Conservation (phyloP, 1,140 invertebrate species). For the Tetramorium simillimum region DNA sequence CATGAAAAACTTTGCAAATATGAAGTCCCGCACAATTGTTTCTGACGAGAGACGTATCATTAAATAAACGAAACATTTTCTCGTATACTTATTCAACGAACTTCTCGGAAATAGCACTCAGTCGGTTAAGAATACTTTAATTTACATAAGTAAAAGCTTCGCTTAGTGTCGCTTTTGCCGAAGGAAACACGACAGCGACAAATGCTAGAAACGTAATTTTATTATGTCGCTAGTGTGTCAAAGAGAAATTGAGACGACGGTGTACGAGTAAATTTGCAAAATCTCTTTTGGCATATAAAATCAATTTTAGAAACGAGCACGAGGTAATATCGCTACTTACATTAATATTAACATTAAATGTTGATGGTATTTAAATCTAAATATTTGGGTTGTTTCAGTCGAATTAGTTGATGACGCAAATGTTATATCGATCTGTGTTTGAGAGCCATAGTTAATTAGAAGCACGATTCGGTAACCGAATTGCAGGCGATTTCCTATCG, state of each 20-base stretch:
- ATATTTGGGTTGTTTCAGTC: constrained; percentile 17
- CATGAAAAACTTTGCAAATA: not conserved
- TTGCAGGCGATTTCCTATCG: constrained; percentile 34
- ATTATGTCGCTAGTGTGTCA: constrained; percentile 21
- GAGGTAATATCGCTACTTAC: not conserved
- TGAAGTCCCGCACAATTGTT: constrained; percentile 23
- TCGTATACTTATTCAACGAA: constrained; percentile 26
- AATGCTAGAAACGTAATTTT: constrained; percentile 39
- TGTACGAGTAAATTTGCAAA: constrained; percentile 15
- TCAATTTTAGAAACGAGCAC: not conserved
- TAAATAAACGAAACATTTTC: constrained; percentile 15
- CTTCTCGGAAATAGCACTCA: constrained; percentile 42
- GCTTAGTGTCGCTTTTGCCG: constrained; percentile 32
- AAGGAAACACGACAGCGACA: constrained; percentile 8
- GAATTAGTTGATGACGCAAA: constrained; percentile 1
- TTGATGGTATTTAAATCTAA: not conserved
- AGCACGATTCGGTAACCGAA: constrained; percentile 12
- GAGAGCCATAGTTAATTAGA: constrained; percentile 36
- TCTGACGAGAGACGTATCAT: constrained; percentile 8
- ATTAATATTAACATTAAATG: not conserved
- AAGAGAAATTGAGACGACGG: constrained; percentile 19
- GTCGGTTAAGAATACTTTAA: constrained; percentile 56
- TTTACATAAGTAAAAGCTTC: constrained; percentile 56
- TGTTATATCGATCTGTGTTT: not conserved
- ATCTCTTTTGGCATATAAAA: not conserved